Conservation (phyloP, 2,113 vertebrate species). For the Prunella fulvescens region DNA sequence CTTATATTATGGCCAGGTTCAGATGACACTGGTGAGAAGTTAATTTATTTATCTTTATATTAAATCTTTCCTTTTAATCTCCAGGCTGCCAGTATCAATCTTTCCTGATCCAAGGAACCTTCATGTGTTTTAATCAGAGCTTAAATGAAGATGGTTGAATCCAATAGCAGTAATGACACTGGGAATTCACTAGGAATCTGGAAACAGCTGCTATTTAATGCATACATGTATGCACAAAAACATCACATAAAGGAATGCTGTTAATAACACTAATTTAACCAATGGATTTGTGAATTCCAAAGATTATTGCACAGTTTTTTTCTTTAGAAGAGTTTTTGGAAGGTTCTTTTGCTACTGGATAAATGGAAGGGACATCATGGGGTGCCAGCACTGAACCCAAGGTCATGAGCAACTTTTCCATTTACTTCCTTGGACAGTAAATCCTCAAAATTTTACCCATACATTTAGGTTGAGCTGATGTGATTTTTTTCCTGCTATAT, state of each 20-base stretch:
- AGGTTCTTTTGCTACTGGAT: neutral
- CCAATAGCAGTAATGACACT: neutral
- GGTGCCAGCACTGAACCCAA: neutral
- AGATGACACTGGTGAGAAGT: neutral
- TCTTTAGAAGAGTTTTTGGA: neutral
- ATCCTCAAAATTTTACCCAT: neutral
- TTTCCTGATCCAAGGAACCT: neutral
- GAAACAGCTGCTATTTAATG: neutral
- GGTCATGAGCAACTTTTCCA: neutral
- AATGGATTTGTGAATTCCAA: neutral
- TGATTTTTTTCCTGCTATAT: neutral
- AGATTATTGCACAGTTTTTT: neutral
- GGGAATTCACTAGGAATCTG: neutral
- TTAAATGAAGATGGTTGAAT: neutral
- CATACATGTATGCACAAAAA: neutral
- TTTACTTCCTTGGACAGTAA: neutral
- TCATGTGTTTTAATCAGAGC: neutral
- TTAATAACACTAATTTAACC: neutral
- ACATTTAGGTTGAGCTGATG: neutral
- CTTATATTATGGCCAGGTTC: neutral
- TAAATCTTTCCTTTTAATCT: conserved; percentile 4
- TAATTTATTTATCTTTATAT: neutral
- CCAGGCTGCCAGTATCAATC: neutral
- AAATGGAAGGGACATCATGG: neutral
- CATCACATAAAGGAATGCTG: neutral